Conservation (phyloP, 1,140 invertebrate genomes). For the Charaxes varanes region DNA sequence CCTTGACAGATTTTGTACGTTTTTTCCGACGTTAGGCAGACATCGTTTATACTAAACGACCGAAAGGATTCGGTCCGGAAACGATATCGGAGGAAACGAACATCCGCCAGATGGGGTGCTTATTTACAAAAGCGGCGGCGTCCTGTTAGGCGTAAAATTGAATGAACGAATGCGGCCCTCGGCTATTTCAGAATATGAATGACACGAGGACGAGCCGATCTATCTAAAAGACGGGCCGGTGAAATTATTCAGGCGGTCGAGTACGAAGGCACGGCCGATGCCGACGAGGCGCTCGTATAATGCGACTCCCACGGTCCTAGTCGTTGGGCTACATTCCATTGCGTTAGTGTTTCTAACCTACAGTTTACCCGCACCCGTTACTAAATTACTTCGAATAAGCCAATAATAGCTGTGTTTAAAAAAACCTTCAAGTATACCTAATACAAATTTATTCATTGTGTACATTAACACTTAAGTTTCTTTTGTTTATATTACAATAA, state of each 20-base stretch:
- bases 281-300: constrained; percentile 28
- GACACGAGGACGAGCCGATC: constrained; percentile 9
- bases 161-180: constrained; percentile 29
- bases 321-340: constrained; percentile 31
- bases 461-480: too few species aligned
- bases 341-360: constrained; percentile 6
- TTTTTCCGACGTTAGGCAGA: too few species aligned
- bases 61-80: constrained; percentile 48
- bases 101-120: constrained; percentile 68
- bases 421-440: too few species aligned
- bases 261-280: constrained; percentile 22
- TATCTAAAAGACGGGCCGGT: background rate
- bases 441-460: too few species aligned
- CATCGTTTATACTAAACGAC: constrained; percentile 62
- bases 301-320: constrained; percentile 34
- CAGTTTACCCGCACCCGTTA: constrained; percentile 5
- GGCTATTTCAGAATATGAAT: constrained; percentile 24
- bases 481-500: too few species aligned
- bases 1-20: too few species aligned
- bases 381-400: too few species aligned
- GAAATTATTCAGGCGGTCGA: constrained; percentile 11
- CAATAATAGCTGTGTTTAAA: too few species aligned
- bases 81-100: constrained; percentile 60
- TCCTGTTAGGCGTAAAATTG: constrained; percentile 27
- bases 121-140: constrained; percentile 35